phyloP scores from a whole-genome alignment of 2,797 vertebrate genomes.

The Catamblyrhynchus diadema region DNA sequence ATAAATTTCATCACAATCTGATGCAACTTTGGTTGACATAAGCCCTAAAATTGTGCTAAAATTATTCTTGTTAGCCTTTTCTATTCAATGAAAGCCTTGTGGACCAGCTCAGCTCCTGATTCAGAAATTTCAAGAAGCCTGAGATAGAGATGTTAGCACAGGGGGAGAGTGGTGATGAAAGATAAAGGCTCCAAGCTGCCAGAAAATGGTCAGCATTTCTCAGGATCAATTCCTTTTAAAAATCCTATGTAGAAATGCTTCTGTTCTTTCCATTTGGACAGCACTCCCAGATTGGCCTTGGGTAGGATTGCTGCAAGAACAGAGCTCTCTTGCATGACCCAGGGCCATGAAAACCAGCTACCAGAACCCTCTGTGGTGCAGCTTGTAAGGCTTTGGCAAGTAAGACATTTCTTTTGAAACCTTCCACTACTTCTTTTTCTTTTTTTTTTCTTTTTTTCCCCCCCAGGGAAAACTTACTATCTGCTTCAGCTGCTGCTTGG shows the following conservation, averaged over 20 bases:
- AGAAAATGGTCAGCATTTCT: not conserved
- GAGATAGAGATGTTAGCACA: not conserved
- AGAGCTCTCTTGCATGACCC: not conserved
- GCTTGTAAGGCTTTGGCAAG: not conserved
- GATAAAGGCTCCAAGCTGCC: not conserved
- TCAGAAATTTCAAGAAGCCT: not conserved
- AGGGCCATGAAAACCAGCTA: not conserved
- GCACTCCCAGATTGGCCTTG: not conserved
- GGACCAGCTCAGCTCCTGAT: not conserved
- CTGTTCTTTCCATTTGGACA: not conserved
- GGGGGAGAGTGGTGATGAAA: not conserved
- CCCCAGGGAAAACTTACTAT: not conserved
- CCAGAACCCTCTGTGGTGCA: not conserved
- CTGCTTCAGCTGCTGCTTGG: slow-evolving; percentile 5
- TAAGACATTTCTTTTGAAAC: not conserved
- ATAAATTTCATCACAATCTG: not conserved
- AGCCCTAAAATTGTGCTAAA: not conserved
- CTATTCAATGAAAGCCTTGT: not conserved
- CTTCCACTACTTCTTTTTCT: not conserved
- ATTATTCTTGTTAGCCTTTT: not conserved
- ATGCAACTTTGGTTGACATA: not conserved
- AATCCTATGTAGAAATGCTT: not conserved
- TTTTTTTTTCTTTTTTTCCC: rapidly evolving
- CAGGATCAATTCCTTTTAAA: not conserved
- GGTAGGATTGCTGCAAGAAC: not conserved